Evolutionary conservation across 2,113 vertebrate species (phyloP).

Genomic region (Australoheros scitulus): DNA sequence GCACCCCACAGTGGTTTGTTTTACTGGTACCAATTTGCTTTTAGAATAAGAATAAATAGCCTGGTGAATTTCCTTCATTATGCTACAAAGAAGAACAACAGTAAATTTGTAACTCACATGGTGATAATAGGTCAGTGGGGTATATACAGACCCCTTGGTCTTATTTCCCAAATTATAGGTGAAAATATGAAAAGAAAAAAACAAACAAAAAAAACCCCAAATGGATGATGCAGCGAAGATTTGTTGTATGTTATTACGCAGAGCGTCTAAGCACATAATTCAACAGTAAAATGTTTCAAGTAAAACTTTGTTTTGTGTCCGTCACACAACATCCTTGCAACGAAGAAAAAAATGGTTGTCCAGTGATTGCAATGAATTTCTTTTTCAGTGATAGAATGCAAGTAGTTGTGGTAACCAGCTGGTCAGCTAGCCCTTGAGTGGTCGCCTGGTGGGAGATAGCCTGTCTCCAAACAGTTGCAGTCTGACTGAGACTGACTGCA

Average conservation of each 20-base stretch:
- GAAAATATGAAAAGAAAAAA: no score
- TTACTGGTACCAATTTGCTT: not conserved
- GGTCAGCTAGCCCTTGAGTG: not conserved
- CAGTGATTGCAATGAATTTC: not conserved
- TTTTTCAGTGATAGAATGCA: no score
- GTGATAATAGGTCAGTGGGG: not conserved
- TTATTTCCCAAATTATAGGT: no score
- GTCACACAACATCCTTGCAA: not conserved
- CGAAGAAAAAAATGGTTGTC: not conserved
- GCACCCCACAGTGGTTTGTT: constrained; percentile 11
- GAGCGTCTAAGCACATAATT: not conserved
- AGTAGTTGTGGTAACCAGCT: no score
- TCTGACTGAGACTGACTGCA: not conserved
- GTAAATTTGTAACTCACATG: not conserved
- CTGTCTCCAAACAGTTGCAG: not conserved
- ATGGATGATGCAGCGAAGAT: no score
- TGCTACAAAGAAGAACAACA: not conserved
- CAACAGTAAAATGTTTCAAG: not conserved
- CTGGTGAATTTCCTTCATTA: constrained; percentile 8
- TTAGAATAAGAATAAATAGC: not conserved
- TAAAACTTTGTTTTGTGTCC: not conserved
- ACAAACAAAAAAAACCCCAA: no score
- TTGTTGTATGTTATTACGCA: not conserved
- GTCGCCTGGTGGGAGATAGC: not conserved
- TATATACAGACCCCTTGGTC: not conserved